phyloP scores from a whole-genome alignment of 1,140 invertebrate species.

The Rhyzopertha dominica region DNA sequence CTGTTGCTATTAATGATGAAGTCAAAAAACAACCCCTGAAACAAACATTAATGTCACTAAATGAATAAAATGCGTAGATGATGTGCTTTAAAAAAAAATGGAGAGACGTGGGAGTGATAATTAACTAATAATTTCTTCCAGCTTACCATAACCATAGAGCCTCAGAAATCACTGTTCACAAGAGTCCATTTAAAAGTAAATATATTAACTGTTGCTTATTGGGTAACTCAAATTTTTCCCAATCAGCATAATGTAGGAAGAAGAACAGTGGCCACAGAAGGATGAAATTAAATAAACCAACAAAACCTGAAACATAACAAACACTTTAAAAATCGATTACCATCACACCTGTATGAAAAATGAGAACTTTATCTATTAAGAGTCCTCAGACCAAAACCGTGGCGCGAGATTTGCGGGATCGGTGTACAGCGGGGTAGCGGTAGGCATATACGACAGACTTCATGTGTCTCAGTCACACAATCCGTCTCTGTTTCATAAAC shows the following conservation, averaged over 20 bases:
- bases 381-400: too few species aligned
- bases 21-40: conserved; percentile 84
- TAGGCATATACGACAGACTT: too few species aligned
- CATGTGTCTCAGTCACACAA: too few species aligned
- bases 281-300: conserved; percentile 77
- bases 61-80: too few species aligned
- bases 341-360: too few species aligned
- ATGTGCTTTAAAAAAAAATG: too few species aligned
- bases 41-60: conserved; percentile 10
- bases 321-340: conserved; percentile 16
- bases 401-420: too few species aligned
- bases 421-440: too few species aligned
- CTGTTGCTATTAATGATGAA: conserved; percentile 78
- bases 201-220: conserved; percentile 69
- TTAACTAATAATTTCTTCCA: not conserved
- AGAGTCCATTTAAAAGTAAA: conserved; percentile 76
- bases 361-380: too few species aligned
- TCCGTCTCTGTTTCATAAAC: too few species aligned
- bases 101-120: too few species aligned
- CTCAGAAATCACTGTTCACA: conserved; percentile 82
- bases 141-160: conserved; percentile 80
- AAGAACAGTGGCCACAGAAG: conserved; percentile 84
- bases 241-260: conserved; percentile 69
- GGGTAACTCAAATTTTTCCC: conserved; percentile 80
- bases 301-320: conserved; percentile 65